Evolutionary conservation across 2,888 invertebrate species (phyloP).

Genomic region (Sphaeridia pumilis): DNA sequence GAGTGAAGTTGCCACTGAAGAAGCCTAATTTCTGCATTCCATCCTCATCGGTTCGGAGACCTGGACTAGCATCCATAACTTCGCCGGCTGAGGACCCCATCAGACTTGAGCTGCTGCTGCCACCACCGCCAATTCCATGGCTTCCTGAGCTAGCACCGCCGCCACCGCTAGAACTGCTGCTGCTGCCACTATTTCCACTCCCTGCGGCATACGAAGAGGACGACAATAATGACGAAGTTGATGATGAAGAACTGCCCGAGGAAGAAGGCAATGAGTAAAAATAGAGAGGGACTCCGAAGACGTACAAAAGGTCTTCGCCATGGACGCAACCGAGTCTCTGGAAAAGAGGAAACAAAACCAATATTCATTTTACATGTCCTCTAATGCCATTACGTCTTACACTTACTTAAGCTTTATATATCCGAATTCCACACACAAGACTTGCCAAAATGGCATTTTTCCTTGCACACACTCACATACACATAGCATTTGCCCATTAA

Average conservation of each 20-base stretch:
- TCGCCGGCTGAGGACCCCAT: constrained; percentile 6
- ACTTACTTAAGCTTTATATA: no score
- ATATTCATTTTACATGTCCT: no score
- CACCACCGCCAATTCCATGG: constrained; percentile 17
- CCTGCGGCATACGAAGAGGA: constrained; percentile 1
- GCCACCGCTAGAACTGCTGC: constrained; percentile 16
- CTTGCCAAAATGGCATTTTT: no score
- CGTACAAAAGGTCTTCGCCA: constrained; percentile 80
- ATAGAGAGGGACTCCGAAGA: constrained; percentile 76
- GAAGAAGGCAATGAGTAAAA: constrained; percentile 23
- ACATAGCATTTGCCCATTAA: no score
- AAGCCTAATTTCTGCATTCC: constrained; percentile 48
- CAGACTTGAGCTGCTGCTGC: constrained; percentile 7
- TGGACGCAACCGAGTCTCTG: constrained; percentile 86
- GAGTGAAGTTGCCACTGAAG: constrained; percentile 78
- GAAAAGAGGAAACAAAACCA: constrained; percentile 43
- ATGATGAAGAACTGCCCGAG: constrained; percentile 3
- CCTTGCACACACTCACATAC: no score
- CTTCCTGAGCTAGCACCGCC: not conserved
- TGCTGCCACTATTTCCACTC: constrained; percentile 14
- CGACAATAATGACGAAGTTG: not conserved
- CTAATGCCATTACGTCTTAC: no score
- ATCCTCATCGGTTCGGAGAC: constrained; percentile 16
- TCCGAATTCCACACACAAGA: no score
- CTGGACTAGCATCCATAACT: not conserved